Conservation (phyloP, 2,113 vertebrate genomes). For the Sturnus vulgaris region DNA sequence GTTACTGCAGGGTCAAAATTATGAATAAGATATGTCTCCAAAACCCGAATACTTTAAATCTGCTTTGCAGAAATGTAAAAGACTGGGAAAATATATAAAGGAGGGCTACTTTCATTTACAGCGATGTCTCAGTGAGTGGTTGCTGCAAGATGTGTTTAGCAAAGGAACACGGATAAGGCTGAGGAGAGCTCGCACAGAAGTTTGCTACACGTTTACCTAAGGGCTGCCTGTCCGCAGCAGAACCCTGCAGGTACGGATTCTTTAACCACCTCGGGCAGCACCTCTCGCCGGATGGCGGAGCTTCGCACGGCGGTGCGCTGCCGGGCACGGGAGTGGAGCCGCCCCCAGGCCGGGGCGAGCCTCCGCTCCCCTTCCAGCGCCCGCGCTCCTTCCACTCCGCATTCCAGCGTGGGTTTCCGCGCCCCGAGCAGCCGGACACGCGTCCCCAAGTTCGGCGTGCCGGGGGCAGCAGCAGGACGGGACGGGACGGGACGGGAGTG, state of each 20-base stretch:
- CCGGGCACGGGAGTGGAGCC: background rate
- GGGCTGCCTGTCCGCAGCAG: accelerated
- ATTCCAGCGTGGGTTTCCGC: accelerated
- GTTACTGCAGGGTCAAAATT: background rate
- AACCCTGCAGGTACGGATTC: background rate
- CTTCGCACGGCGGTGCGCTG: background rate
- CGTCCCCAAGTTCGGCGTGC: no score
- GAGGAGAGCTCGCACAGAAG: background rate
- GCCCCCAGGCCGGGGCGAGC: no score
- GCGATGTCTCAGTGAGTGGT: accelerated
- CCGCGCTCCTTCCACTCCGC: background rate
- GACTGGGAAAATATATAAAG: accelerated
- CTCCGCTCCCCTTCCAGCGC: background rate
- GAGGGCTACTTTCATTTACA: accelerated
- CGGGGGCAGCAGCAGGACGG: no score
- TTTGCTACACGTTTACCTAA: background rate
- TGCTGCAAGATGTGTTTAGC: accelerated
- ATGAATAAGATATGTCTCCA: accelerated
- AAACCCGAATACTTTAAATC: background rate
- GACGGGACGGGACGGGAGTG: background rate
- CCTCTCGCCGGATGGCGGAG: background rate
- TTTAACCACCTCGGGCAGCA: background rate
- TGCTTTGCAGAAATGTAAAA: background rate
- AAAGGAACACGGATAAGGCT: accelerated
- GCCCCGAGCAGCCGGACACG: background rate